These are phyloP conservation scores for Gadopsis marmoratus DNA, from an alignment of 2,797 vertebrate species.

Conservation along the genomic window DNA sequence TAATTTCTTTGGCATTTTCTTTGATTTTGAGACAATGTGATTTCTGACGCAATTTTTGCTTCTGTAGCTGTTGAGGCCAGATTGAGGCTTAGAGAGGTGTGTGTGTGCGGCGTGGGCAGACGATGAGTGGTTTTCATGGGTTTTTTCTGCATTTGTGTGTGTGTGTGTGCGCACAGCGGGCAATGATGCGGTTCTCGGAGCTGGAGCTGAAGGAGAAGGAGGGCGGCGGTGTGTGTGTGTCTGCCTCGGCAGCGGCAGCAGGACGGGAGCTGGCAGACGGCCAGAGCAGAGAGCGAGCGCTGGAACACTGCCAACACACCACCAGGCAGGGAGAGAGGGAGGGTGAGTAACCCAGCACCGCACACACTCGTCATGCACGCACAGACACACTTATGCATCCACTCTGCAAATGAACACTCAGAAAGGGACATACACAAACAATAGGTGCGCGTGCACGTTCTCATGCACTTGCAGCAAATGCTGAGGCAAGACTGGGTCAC, in stretches of 20 bases:
- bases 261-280: slow-evolving; percentile 87
- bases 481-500: slow-evolving; percentile 77
- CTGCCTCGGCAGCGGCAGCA: slow-evolving; percentile 84
- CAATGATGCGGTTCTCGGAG: slow-evolving; percentile 99
- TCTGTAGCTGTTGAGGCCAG: slow-evolving; percentile 81
- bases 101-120: slow-evolving; percentile 68
- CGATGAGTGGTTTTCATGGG: slow-evolving; percentile 82
- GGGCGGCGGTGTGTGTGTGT: slow-evolving; percentile 85
- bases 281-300: slow-evolving; percentile 84
- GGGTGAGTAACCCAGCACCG: slow-evolving; percentile 81
- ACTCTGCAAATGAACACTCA: slow-evolving; percentile 63
- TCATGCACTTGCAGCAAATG: slow-evolving; percentile 71
- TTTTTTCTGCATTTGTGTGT: slow-evolving; percentile 78
- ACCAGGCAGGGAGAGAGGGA: slow-evolving; percentile 84
- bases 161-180: slow-evolving; percentile 93
- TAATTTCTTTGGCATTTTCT: slow-evolving; percentile 76
- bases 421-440: slow-evolving; percentile 66
- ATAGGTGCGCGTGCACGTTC: slow-evolving; percentile 58
- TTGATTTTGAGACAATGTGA: slow-evolving; percentile 71
- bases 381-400: slow-evolving; percentile 15
- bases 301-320: slow-evolving; percentile 84
- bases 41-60: slow-evolving; percentile 79
- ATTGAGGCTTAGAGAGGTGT: slow-evolving; percentile 81
- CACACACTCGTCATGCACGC: slow-evolving; percentile 31
- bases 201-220: slow-evolving; percentile 99